Percentiles rank a stretch among this genome's conserved stretches.
These are phyloP conservation scores for Leucoptera coffeella DNA, from an alignment of 2,888 invertebrate species.

Conservation along the genomic window DNA sequence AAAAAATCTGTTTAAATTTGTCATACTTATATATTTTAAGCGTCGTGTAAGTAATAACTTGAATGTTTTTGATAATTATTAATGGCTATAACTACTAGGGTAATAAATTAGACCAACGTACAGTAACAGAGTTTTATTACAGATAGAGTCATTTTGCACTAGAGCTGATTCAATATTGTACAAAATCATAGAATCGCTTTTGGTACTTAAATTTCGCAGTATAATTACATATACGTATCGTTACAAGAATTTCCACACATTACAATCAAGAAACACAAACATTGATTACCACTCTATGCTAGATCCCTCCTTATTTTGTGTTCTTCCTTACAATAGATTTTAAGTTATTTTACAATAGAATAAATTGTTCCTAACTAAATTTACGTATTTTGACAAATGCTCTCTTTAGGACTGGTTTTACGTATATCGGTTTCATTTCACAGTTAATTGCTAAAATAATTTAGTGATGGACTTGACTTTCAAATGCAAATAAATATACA, in stretches of 20 bases:
- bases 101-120: slow-evolving; percentile 12
- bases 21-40: too few species aligned
- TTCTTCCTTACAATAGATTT: slow-evolving; percentile 19
- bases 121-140: slow-evolving; percentile 55
- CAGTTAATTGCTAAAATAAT: too few species aligned
- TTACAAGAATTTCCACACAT: slow-evolving; percentile 46
- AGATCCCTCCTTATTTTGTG: slow-evolving; percentile 37
- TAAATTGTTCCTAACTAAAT: slow-evolving; percentile 48
- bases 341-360: slow-evolving; percentile 42
- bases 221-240: slow-evolving; percentile 34
- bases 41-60: too few species aligned
- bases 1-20: too few species aligned
- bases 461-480: too few species aligned
- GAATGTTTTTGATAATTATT: too few species aligned
- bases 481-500: too few species aligned
- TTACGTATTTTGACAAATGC: slow-evolving; percentile 49
- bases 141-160: slow-evolving; percentile 46
- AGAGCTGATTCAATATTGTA: slow-evolving; percentile 47
- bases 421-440: too few species aligned
- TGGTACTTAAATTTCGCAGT: slow-evolving; percentile 12
- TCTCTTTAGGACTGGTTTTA: slow-evolving; percentile 36
- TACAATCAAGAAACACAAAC: slow-evolving; percentile 49
- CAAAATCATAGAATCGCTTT: slow-evolving; percentile 44
- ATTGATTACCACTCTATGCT: slow-evolving; percentile 37
- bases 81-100: too few species aligned